Conservation (phyloP, 2,797 vertebrate species). For the Coracias cyanogaster region DNA sequence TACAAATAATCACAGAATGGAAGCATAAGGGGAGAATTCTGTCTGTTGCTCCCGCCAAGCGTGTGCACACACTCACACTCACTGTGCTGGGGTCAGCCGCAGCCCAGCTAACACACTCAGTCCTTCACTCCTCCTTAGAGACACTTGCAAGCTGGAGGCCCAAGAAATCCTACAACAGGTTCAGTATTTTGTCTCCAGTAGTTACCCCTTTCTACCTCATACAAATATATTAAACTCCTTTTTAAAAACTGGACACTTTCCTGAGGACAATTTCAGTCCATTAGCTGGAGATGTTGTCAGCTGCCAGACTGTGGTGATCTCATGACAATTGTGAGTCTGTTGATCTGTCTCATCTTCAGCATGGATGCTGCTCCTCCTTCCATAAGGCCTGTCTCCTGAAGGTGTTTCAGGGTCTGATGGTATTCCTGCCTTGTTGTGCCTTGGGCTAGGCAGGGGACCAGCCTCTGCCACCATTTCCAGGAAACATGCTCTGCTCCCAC, state of each 20-base stretch:
- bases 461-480: background rate
- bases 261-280: background rate
- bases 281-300: background rate
- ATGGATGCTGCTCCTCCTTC: background rate
- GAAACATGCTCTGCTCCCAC: accelerated
- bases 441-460: background rate
- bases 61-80: accelerated
- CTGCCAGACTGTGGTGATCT: background rate
- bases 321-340: background rate
- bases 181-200: background rate
- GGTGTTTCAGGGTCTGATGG: background rate
- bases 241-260: background rate
- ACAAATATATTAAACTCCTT: background rate
- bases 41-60: accelerated
- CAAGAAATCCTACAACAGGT: background rate
- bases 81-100: background rate
- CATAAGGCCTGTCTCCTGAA: background rate
- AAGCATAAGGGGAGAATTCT: background rate
- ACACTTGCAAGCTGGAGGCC: background rate
- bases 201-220: background rate
- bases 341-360: background rate
- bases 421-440: background rate
- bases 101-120: background rate
- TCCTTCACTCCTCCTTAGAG: background rate
- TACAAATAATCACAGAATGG: background rate